Conservation (phyloP, 1,140 invertebrate genomes). For the Venturia canescens region DNA sequence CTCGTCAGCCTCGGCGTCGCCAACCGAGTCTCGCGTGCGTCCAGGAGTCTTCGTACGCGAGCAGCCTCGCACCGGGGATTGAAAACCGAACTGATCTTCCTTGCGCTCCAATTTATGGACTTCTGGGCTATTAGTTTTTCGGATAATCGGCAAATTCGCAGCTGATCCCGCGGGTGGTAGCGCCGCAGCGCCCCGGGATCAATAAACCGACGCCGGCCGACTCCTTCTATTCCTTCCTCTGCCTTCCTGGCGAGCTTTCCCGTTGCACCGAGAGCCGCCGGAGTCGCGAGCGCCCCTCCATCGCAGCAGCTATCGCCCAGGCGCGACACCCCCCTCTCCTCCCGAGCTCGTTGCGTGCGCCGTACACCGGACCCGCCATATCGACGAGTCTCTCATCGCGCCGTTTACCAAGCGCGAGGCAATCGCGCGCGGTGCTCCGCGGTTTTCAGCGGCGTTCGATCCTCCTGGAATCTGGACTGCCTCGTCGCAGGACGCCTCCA, state of each 20-base stretch:
- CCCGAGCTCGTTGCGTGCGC: constrained; percentile 34
- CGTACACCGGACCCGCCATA: constrained; percentile 26
- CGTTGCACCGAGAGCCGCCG: constrained; percentile 60
- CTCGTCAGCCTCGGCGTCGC: not conserved
- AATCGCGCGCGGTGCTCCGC: not conserved
- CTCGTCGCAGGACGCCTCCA: no score
- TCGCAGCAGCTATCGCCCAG: constrained; percentile 33
- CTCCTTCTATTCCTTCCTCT: constrained; percentile 70
- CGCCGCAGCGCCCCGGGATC: constrained; percentile 76
- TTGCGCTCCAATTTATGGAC: not conserved
- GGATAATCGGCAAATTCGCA: constrained; percentile 54
- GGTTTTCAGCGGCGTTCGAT: not conserved
- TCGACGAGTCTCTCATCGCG: constrained; percentile 50
- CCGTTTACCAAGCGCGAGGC: constrained; percentile 4
- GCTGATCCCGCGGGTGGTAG: constrained; percentile 73
- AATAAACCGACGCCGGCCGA: constrained; percentile 75
- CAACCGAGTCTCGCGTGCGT: not conserved
- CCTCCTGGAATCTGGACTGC: no score
- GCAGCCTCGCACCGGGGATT: not conserved
- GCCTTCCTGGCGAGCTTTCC: constrained; percentile 56
- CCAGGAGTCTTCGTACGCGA: not conserved
- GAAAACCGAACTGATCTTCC: not conserved
- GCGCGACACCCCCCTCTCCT: constrained; percentile 52
- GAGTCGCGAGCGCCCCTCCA: constrained; percentile 56
- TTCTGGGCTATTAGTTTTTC: constrained; percentile 3